phyloP scores from a whole-genome alignment of 2,113 vertebrate genomes.

The Peromyscus leucopus region DNA sequence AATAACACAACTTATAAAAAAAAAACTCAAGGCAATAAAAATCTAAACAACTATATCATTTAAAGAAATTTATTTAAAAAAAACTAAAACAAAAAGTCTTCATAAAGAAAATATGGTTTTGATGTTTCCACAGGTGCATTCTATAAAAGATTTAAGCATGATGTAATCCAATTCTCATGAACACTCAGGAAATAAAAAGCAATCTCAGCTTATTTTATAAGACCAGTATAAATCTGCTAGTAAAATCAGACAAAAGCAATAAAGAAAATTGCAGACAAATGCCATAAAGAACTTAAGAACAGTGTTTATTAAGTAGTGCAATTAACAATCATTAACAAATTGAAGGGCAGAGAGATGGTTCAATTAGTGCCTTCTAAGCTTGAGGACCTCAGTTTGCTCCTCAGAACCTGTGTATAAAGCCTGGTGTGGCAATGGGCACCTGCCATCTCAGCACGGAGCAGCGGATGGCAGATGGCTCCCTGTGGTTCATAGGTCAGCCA shows the following conservation, averaged over 20 bases:
- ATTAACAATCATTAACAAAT: not conserved
- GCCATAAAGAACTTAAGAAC: not conserved
- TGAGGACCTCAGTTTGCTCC: not conserved
- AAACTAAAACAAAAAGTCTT: not conserved
- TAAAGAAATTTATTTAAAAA: not conserved
- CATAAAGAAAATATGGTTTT: not conserved
- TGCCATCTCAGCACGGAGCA: not conserved
- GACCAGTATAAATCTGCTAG: constrained; percentile 9
- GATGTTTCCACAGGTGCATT: not conserved
- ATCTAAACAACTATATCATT: not conserved
- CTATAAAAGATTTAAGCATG: not conserved
- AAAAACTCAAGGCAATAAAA: not conserved
- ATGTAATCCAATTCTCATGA: not conserved
- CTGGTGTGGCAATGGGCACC: not conserved
- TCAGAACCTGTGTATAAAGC: not conserved
- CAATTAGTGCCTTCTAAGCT: not conserved
- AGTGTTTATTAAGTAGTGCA: not conserved
- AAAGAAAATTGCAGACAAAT: not conserved
- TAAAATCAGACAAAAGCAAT: constrained; percentile 25
- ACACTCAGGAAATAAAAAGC: not conserved
- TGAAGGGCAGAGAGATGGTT: not conserved
- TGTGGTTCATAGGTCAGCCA: not conserved
- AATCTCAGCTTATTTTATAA: not conserved
- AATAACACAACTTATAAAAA: not conserved
- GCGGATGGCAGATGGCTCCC: not conserved